Conservation (phyloP, 2,888 invertebrate species). For the Sarcophaga carnaria region DNA sequence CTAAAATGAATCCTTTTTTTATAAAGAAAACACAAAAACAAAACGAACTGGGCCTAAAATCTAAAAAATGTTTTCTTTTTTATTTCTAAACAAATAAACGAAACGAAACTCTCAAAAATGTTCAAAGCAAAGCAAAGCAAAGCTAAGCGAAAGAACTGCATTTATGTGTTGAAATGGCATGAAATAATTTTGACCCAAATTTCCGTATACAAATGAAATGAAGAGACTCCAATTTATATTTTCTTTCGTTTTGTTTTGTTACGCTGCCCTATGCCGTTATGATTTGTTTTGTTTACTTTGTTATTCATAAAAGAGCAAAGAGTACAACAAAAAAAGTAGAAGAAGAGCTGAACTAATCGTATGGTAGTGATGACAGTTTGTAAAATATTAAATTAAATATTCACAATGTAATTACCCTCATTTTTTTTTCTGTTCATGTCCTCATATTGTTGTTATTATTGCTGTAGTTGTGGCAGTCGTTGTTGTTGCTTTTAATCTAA, state of each 20-base stretch:
- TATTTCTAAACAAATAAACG: slow-evolving; percentile 29
- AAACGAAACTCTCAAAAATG: background rate
- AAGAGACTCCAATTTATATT: slow-evolving; percentile 27
- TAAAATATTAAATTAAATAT: slow-evolving; percentile 68
- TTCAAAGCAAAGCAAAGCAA: slow-evolving; percentile 11
- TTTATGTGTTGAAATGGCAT: background rate
- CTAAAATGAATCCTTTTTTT: no score
- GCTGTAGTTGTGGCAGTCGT: background rate
- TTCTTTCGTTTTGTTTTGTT: background rate
- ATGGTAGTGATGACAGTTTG: slow-evolving; percentile 64
- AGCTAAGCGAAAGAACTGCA: background rate
- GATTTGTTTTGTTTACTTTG: slow-evolving; percentile 42
- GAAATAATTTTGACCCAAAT: slow-evolving; percentile 33
- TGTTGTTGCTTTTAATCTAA: slow-evolving; percentile 36
- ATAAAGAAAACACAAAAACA: no score
- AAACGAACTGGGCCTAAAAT: background rate
- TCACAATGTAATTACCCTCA: slow-evolving; percentile 66
- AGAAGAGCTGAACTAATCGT: slow-evolving; percentile 52
- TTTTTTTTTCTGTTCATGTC: slow-evolving; percentile 7
- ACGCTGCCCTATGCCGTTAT: background rate
- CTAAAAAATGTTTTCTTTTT: background rate
- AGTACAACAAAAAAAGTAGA: background rate
- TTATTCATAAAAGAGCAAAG: slow-evolving; percentile 46
- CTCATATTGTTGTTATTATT: background rate
- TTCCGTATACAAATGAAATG: background rate